phyloP scores from a whole-genome alignment of 2,797 vertebrate species.

The Muscicapa striata region DNA sequence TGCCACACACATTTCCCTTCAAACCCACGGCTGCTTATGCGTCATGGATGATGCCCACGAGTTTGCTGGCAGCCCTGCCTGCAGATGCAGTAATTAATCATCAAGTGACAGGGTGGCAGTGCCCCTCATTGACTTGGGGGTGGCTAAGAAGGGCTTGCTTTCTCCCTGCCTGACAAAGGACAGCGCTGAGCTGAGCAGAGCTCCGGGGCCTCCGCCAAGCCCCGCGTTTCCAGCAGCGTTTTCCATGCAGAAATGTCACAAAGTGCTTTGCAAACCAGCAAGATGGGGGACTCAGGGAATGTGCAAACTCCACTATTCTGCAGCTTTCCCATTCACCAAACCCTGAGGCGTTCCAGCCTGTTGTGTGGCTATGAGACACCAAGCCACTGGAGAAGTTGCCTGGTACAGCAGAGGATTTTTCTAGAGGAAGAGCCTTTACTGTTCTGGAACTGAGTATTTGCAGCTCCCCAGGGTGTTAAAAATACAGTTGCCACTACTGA shows the following conservation, averaged over 20 bases:
- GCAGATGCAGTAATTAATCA: conserved; percentile 66
- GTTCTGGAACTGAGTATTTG: background rate
- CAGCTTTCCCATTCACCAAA: background rate
- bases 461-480: background rate
- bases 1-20: background rate
- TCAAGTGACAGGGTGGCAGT: conserved; percentile 16
- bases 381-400: background rate
- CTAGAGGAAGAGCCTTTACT: background rate
- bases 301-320: background rate
- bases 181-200: background rate
- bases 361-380: background rate
- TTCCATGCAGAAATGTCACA: background rate
- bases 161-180: conserved; percentile 18
- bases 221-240: background rate
- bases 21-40: background rate
- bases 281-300: background rate
- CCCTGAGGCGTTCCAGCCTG: background rate
- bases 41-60: conserved; percentile 25
- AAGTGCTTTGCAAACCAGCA: background rate
- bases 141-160: background rate
- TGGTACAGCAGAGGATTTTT: background rate
- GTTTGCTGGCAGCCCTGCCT: conserved; percentile 30
- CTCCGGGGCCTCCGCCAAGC: background rate
- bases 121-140: conserved; percentile 20
- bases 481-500: conserved; percentile 5